phyloP scores from a whole-genome alignment of 2,888 invertebrate species.

The Heterodera filipjevi region DNA sequence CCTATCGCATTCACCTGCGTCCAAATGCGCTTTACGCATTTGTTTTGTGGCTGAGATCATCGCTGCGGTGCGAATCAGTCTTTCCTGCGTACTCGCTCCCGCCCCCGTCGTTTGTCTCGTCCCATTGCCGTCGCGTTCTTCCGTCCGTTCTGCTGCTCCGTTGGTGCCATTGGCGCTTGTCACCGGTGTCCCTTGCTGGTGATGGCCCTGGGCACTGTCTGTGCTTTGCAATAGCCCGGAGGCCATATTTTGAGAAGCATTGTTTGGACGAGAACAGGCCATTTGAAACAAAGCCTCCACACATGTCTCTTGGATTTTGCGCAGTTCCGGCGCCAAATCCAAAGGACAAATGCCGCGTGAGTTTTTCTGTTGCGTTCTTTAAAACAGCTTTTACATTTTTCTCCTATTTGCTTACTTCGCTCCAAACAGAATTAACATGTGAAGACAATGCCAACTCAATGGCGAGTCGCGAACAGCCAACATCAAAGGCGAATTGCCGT shows the following conservation, averaged over 20 bases:
- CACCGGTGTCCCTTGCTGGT: slow-evolving; percentile 1
- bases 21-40: slow-evolving; percentile 52
- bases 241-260: neutral
- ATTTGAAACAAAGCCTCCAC: slow-evolving; percentile 59
- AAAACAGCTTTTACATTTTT: slow-evolving; percentile 22
- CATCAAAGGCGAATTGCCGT: slow-evolving; percentile 72
- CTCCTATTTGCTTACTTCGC: slow-evolving; percentile 48
- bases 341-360: slow-evolving; percentile 69
- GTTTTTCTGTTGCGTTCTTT: slow-evolving; percentile 67
- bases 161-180: neutral
- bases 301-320: slow-evolving; percentile 69
- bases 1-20: slow-evolving; percentile 48
- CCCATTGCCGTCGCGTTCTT: neutral
- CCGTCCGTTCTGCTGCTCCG: neutral
- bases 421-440: slow-evolving; percentile 62
- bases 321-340: slow-evolving; percentile 70
- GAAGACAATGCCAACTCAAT: slow-evolving; percentile 68
- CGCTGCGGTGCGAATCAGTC: slow-evolving; percentile 35
- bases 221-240: neutral
- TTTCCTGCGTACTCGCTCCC: slow-evolving; percentile 36
- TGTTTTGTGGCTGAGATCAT: slow-evolving; percentile 44
- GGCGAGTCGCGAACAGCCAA: slow-evolving; percentile 71
- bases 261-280: slow-evolving; percentile 39
- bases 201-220: slow-evolving; percentile 21
- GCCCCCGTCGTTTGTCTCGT: slow-evolving; percentile 4